Base-by-base conservation (phyloP, 2,113 vertebrate genomes). In the Scartelaos histophorus region DNA sequence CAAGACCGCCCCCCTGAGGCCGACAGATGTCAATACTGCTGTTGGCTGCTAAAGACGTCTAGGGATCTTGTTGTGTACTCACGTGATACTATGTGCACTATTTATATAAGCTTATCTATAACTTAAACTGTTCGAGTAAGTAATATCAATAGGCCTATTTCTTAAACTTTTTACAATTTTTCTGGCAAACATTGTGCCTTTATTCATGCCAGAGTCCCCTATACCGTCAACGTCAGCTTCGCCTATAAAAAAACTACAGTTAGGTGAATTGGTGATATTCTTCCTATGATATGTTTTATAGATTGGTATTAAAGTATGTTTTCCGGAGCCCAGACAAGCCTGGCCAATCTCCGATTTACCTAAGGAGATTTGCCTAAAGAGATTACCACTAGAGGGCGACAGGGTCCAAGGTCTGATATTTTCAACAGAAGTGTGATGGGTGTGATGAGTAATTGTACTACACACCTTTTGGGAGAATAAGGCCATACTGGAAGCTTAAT, bases 1-100 rank as follows among this genome's bases (percentile, higher is more conserved):
- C 38, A 19, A 34, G 11, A 46, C 82, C 80, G 88, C 82, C 81
- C 82, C 46, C 89, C 87, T 46, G 0, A 0, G 88, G 80, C 64
- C 67, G 24, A 13, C n/a, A 61, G 10, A 60, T 57, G 74, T 4
- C 29, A 29, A 29, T 29, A 29, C 29, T 2, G 29, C 2, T 29
- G 4, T 29, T 29, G 29, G 29, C 51, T 54, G 51, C 51, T n/a
- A 54, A 5, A 54, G 17, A 9, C 5, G 7, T 6, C 7, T 21
- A 19, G 19, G 51, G n/a, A 1, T 54, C 2, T 9, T 6, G 19
- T 17, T n/a, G 15, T 53, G 19, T n/a, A 1, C 6, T 53, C 17
- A 47, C 2, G 46, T 16, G 15, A 47, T 47, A 47, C 46, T 47
- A 13, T 47, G 46, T 47, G 46, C 46, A 47, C 46, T 47, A 47